These are phyloP conservation scores for Platyrinchus mystaceus DNA, from an alignment of 2,797 vertebrate genomes.

Conservation along the genomic window DNA sequence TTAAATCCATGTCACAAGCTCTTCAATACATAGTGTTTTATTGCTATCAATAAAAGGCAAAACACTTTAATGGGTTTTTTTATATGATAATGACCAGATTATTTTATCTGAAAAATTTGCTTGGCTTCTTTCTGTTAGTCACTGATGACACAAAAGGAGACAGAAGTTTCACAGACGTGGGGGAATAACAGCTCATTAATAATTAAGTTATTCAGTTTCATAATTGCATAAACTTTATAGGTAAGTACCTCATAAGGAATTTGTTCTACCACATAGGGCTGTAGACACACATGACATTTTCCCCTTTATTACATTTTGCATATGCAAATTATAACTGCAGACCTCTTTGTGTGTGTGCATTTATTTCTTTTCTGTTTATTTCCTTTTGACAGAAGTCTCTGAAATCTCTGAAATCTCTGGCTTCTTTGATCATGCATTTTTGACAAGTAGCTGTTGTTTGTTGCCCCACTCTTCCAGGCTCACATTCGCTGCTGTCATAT, in stretches of 20 bases:
- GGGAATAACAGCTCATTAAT: not conserved
- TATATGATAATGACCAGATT: not conserved
- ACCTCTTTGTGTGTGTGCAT: not conserved
- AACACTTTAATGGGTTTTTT: not conserved
- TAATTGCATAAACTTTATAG: not conserved
- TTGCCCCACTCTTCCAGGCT: not conserved
- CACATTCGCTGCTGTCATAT: slow-evolving; percentile 1
- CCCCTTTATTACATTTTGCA: not conserved
- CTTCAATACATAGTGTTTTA: not conserved
- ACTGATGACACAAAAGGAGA: not conserved
- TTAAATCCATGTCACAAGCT: not conserved
- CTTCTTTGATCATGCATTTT: slow-evolving; percentile 46
- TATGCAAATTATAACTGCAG: slow-evolving; percentile 40
- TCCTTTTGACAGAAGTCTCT: slow-evolving; percentile 20
- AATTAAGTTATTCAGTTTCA: slow-evolving; percentile 13
- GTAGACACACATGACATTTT: slow-evolving; percentile 10
- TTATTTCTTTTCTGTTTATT: slow-evolving; percentile 48
- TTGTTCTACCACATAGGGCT: not conserved
- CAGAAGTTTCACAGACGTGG: not conserved
- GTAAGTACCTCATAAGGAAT: not conserved
- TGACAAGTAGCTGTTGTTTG: slow-evolving; percentile 34
- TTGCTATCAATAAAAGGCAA: not conserved
- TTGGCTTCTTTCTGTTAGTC: not conserved
- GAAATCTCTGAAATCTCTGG: not conserved
- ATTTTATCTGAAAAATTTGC: not conserved